phyloP scores from a whole-genome alignment of 2,888 invertebrate species.

The Bhutanitis thaidina region DNA sequence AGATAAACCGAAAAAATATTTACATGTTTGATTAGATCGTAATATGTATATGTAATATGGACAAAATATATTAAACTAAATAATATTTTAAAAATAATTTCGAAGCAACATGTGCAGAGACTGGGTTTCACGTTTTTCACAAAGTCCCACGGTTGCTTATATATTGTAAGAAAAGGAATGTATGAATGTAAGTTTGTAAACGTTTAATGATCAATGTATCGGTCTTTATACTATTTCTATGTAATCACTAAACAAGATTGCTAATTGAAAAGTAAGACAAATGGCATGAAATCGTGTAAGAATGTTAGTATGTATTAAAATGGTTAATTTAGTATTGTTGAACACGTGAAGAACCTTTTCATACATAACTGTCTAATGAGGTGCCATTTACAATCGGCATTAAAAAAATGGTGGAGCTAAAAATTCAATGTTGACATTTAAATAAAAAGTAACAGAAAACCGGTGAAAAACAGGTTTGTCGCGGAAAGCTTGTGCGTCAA shows the following conservation, averaged over 20 bases:
- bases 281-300: too few species aligned
- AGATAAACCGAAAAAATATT: too few species aligned
- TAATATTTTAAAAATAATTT: too few species aligned
- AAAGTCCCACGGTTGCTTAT: slow-evolving; percentile 13
- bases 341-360: background rate
- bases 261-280: too few species aligned
- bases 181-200: background rate
- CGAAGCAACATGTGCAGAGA: background rate
- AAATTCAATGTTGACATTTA: slow-evolving; percentile 34
- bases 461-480: slow-evolving; percentile 34
- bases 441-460: slow-evolving; percentile 24
- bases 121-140: background rate
- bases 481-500: slow-evolving; percentile 28
- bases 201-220: too few species aligned
- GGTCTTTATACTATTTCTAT: too few species aligned
- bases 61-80: too few species aligned
- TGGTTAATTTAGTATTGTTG: too few species aligned
- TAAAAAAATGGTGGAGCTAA: slow-evolving; percentile 3
- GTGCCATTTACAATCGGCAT: slow-evolving; percentile 8
- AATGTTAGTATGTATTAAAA: too few species aligned
- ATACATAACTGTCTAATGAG: slow-evolving; percentile 8
- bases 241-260: too few species aligned
- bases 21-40: too few species aligned
- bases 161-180: background rate
- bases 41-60: too few species aligned